Evolutionary conservation across 2,113 vertebrate genomes (phyloP).

Genomic region (Beaufortia kweichowensis): DNA sequence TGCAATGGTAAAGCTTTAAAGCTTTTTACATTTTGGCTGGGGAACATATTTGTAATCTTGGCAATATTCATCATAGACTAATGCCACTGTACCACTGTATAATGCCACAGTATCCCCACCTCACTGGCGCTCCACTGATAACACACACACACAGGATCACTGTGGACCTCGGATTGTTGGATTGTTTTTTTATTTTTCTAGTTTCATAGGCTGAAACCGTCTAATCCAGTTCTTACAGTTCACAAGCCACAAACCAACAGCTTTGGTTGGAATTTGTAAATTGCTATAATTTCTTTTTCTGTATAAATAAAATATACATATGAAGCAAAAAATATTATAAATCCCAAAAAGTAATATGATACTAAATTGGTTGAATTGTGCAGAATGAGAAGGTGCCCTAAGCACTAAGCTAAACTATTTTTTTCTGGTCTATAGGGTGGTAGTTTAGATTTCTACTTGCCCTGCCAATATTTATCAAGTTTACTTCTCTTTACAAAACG

Average conservation of each 20-base stretch:
- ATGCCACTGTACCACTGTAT: conserved; percentile 27
- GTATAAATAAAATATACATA: not conserved
- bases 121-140: conserved; percentile 55
- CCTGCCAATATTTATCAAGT: too few species aligned
- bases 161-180: conserved; percentile 51
- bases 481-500: too few species aligned
- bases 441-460: too few species aligned
- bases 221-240: conserved; percentile 52
- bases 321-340: conserved; percentile 2
- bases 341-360: not conserved
- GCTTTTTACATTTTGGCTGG: conserved; percentile 47
- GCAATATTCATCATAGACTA: conserved; percentile 37
- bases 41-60: conserved; percentile 37
- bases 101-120: conserved; percentile 51
- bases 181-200: conserved; percentile 32
- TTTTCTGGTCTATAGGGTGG: too few species aligned
- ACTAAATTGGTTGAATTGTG: not conserved
- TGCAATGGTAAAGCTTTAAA: conserved; percentile 38
- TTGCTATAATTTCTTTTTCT: not conserved
- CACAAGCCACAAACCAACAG: conserved; percentile 36
- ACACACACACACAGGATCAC: conserved; percentile 53
- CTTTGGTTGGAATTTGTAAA: conserved; percentile 15
- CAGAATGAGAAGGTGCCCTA: too few species aligned
- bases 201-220: conserved; percentile 35
- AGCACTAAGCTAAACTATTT: too few species aligned